phyloP scores from a whole-genome alignment of 2,888 invertebrate species.

The Catocala sponsa region DNA sequence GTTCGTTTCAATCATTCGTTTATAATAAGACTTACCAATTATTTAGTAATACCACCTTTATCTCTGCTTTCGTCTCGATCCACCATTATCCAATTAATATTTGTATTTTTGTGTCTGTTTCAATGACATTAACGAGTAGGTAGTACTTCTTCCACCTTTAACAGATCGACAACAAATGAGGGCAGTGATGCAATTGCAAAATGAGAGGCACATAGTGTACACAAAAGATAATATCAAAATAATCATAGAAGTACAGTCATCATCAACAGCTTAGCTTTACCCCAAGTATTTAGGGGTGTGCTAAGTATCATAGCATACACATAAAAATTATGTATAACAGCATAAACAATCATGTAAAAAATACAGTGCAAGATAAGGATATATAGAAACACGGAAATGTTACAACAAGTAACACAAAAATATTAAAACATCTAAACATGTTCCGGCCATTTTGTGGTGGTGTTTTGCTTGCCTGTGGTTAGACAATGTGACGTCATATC shows the following conservation, averaged over 20 bases:
- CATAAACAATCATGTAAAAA: slow-evolving; percentile 47
- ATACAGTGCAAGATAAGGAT: slow-evolving; percentile 41
- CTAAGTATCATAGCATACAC: slow-evolving; percentile 12
- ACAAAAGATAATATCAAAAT: slow-evolving; percentile 60
- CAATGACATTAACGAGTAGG: slow-evolving; percentile 59
- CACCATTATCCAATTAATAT: slow-evolving; percentile 52
- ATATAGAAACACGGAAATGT: slow-evolving; percentile 48
- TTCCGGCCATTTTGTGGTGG: slow-evolving; percentile 48
- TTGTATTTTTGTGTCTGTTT: slow-evolving; percentile 60
- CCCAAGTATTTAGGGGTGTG: slow-evolving; percentile 2
- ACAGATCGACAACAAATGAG: slow-evolving; percentile 81
- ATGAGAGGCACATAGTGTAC: slow-evolving; percentile 63
- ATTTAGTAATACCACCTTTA: slow-evolving; percentile 60
- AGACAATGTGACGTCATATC: slow-evolving; percentile 46
- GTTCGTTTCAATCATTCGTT: slow-evolving; percentile 33
- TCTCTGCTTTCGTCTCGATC: slow-evolving; percentile 46
- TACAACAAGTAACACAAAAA: slow-evolving; percentile 49
- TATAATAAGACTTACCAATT: slow-evolving; percentile 62
- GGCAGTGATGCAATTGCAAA: slow-evolving; percentile 73
- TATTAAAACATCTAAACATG: slow-evolving; percentile 38
- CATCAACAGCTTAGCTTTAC: slow-evolving; percentile 3
- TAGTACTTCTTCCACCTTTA: slow-evolving; percentile 77
- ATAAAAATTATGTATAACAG: slow-evolving; percentile 17
- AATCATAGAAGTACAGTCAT: slow-evolving; percentile 31
- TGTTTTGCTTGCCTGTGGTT: slow-evolving; percentile 45